Percentiles rank a stretch among this genome's conserved stretches.
phyloP scores from a whole-genome alignment of 1,140 invertebrate genomes.

The Apis mellifera region DNA sequence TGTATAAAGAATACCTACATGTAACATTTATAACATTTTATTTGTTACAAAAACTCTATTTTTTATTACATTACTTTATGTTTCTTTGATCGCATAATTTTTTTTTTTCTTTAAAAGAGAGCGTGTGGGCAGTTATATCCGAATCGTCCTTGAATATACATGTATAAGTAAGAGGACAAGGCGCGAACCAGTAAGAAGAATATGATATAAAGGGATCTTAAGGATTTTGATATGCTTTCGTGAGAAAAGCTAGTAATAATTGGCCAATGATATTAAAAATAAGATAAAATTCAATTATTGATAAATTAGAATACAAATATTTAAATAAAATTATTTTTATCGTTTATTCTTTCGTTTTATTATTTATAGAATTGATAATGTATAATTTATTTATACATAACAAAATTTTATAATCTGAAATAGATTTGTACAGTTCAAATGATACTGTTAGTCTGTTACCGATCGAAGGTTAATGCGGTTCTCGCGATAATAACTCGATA shows the following conservation, averaged over 20 bases:
- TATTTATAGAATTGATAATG: no score
- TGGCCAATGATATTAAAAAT: conserved; percentile 17
- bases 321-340: no score
- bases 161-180: conserved; percentile 46
- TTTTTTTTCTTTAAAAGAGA: not conserved
- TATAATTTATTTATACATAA: no score
- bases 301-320: no score
- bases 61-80: not conserved
- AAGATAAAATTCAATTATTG: not conserved
- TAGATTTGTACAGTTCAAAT: conserved; percentile 30
- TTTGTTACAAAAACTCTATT: not conserved
- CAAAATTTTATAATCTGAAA: conserved; percentile 16
- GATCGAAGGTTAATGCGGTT: conserved; percentile 48
- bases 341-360: no score
- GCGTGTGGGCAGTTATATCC: conserved; percentile 6
- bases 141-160: conserved; percentile 54
- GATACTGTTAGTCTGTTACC: conserved; percentile 43
- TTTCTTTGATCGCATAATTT: not conserved
- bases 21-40: not conserved
- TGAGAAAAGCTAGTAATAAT: conserved; percentile 3
- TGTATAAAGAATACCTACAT: not conserved
- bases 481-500: conserved; percentile 58
- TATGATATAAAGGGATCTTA: conserved; percentile 28
- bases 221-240: conserved; percentile 17
- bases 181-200: conserved; percentile 35